Base-by-base conservation (phyloP, 1,140 invertebrate species). In the Ips typographus region DNA sequence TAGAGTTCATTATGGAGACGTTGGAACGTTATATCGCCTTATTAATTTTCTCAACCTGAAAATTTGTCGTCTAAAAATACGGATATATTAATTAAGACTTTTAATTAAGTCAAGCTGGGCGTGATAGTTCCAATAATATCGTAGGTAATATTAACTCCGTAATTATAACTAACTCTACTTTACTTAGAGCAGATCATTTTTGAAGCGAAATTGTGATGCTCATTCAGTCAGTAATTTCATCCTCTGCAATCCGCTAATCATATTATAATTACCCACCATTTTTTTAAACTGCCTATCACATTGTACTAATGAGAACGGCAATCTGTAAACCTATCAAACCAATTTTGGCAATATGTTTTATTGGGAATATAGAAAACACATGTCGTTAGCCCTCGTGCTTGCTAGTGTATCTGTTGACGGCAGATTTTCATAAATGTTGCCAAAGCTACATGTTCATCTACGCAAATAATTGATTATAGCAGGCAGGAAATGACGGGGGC, bases 391-490 rank as follows among this genome's bases (percentile, higher is more conserved):
- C 39, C 59, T 61, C 36, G 8, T 6, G 5, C 8, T 49, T 58
- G 58, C 49, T 68, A 66, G 67, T 53, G 47, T 64, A 70, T 72
- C 68, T 76, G 78, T 78, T 77, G 74, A 79, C 78, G 76, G 73
- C 72, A 74, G 73, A 74, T 76, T 78, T 78, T 77, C 76, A 77
- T 78, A 75, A 77, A 78, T 77, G 77, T 78, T 76, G 71, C 74
- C 74, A 72, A 76, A 77, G 76, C 75, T 76, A 77, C 78, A 78
- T 79, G 78, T 78, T 80, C 77, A 79, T 79, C 76, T 77, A 78
- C 75, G 74, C 78, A 75, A 75, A 76, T 79, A 80, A 79, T 80
- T 80, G 77, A 80, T 80, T 78, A 78, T 77, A 77, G 78, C 77
- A 77, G 78, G 68, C 76, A 78, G 79, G 76, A 78, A 78, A 74